Evolutionary conservation across 2,888 invertebrate species (phyloP).

Genomic region (Gryllus longicercus): DNA sequence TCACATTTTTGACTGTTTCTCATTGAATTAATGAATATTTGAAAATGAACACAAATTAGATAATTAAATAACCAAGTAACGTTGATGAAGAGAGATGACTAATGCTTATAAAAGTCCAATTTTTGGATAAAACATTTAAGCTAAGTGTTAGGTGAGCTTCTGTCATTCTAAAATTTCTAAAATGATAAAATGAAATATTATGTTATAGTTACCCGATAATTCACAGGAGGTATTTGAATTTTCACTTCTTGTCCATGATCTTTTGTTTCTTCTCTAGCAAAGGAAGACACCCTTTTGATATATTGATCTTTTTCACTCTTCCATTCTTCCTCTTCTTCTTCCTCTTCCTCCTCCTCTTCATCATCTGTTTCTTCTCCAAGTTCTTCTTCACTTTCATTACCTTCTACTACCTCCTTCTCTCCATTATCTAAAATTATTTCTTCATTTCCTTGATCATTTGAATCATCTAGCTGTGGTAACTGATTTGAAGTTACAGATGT

Average conservation of each 20-base stretch:
- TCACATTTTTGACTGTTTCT: too few relatives aligned
- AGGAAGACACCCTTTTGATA: neutral
- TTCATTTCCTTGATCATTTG: neutral
- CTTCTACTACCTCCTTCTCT: neutral
- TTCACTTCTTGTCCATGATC: neutral
- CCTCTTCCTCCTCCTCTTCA: neutral
- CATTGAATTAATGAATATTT: too few relatives aligned
- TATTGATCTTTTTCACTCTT: neutral
- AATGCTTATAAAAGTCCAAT: too few relatives aligned
- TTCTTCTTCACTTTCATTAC: slow-evolving; percentile 2
- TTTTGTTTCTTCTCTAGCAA: slow-evolving; percentile 3
- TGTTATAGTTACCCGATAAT: slow-evolving; percentile 42
- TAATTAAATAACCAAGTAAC: too few relatives aligned
- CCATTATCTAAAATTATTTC: neutral
- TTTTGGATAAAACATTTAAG: too few relatives aligned
- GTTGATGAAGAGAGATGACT: too few relatives aligned
- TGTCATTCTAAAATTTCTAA: neutral
- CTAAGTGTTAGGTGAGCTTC: too few relatives aligned
- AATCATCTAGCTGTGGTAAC: neutral
- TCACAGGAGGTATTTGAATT: slow-evolving; percentile 43
- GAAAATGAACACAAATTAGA: too few relatives aligned
- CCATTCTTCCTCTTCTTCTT: neutral
- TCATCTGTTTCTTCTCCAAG: neutral
- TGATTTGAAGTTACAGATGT: neutral
- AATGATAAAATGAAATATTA: neutral